Conservation (phyloP, 2,113 vertebrate species). For the Semicossyphus pulcher region DNA sequence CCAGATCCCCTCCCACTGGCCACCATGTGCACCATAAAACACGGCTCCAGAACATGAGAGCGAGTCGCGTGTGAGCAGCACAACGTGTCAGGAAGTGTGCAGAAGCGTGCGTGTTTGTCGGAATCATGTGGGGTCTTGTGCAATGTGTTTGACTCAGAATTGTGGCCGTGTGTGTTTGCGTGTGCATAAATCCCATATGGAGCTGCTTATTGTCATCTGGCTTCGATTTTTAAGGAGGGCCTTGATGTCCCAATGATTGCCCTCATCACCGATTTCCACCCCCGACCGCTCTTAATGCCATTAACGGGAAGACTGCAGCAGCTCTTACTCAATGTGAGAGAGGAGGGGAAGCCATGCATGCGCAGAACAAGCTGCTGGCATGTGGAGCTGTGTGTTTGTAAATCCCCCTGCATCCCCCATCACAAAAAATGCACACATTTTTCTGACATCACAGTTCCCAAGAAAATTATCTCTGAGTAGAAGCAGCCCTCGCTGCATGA, state of each 20-base stretch:
- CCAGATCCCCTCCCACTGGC: constrained; percentile 33
- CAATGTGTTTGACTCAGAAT: constrained; percentile 19
- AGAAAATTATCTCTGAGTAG: neutral
- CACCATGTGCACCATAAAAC: constrained; percentile 30
- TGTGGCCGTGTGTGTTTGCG: constrained; percentile 42
- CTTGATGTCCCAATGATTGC: constrained; percentile 67
- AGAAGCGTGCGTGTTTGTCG: constrained; percentile 32
- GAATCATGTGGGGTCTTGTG: constrained; percentile 41
- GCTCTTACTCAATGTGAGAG: constrained; percentile 13
- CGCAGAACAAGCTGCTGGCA: neutral
- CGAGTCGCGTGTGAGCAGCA: constrained; percentile 35
- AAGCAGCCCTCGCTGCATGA: neutral
- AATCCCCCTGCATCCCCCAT: neutral
- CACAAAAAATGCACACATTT: neutral
- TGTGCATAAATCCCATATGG: constrained; percentile 62
- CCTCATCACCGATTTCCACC: constrained; percentile 38
- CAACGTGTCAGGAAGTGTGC: constrained; percentile 33
- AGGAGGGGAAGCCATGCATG: constrained; percentile 3
- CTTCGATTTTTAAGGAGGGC: constrained; percentile 49
- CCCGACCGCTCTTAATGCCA: constrained; percentile 9
- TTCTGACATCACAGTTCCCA: constrained; percentile 11
- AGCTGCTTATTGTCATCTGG: constrained; percentile 76
- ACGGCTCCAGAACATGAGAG: constrained; percentile 4
- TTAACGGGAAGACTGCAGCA: constrained; percentile 27
- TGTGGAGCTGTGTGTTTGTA: neutral